phyloP scores from a whole-genome alignment of 2,797 vertebrate species.

The Natrix natrix region DNA sequence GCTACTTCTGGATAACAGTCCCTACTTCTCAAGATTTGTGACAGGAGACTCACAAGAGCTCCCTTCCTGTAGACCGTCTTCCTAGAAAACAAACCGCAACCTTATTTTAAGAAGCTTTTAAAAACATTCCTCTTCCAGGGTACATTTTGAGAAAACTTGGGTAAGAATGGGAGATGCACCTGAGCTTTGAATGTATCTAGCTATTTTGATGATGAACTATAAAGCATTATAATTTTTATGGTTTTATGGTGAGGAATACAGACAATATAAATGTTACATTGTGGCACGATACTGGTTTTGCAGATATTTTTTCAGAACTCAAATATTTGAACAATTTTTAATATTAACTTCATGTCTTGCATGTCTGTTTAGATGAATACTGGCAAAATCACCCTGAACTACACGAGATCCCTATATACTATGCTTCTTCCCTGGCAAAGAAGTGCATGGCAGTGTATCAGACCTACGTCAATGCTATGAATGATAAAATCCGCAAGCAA shows the following conservation, averaged over 20 bases:
- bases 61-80: background rate
- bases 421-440: conserved; percentile 95
- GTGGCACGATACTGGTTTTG: background rate
- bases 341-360: background rate
- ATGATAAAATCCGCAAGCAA: conserved; percentile 98
- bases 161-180: background rate
- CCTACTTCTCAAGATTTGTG: background rate
- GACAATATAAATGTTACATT: background rate
- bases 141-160: background rate
- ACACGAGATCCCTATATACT: conserved; percentile 94
- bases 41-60: background rate
- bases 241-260: background rate
- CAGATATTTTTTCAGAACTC: background rate
- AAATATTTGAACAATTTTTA: background rate
- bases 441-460: conserved; percentile 99
- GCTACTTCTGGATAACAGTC: background rate
- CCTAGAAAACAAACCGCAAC: background rate
- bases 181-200: background rate
- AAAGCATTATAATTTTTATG: background rate
- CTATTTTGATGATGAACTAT: background rate
- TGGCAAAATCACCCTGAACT: conserved; percentile 98
- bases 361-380: conserved; percentile 79
- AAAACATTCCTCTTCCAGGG: background rate
- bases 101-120: background rate
- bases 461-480: conserved; percentile 97